Evolutionary conservation across 2,888 invertebrate genomes (phyloP).

Genomic region (Aporophyla lueneburgensis): DNA sequence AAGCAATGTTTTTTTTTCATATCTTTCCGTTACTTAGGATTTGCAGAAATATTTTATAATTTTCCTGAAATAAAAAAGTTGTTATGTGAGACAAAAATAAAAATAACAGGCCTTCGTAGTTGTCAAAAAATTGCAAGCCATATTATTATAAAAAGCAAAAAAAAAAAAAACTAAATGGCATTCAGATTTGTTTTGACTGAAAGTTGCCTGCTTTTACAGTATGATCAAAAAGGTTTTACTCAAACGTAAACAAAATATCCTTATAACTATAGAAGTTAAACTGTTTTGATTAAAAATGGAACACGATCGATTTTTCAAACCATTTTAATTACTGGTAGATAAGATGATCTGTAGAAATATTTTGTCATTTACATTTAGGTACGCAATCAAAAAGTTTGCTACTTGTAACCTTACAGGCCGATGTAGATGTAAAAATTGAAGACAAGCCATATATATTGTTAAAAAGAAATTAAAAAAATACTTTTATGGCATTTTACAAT

Average conservation of each 20-base stretch:
- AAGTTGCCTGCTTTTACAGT: not conserved
- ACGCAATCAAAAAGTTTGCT: not conserved
- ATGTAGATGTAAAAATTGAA: not conserved
- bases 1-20: not conserved
- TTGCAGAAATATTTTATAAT: not conserved
- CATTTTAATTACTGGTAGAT: not conserved
- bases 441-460: not conserved
- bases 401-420: not conserved
- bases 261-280: not conserved
- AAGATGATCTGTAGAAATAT: not conserved
- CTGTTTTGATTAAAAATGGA: not conserved
- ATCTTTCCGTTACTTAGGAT: no score
- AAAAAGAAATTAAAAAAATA: not conserved
- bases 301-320: not conserved
- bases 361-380: no score
- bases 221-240: slow-evolving; percentile 8
- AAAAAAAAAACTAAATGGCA: not conserved
- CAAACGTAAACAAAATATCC: not conserved
- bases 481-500: not conserved
- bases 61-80: not conserved
- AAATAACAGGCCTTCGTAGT: not conserved
- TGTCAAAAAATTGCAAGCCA: not conserved
- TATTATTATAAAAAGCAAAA: not conserved
- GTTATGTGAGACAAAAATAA: no score
- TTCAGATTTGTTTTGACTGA: not conserved